Evolutionary conservation across 23 tunicate species (phyloP), one percentile per base, ranked within the genome.

Genomic region (Styela clava): DNA sequence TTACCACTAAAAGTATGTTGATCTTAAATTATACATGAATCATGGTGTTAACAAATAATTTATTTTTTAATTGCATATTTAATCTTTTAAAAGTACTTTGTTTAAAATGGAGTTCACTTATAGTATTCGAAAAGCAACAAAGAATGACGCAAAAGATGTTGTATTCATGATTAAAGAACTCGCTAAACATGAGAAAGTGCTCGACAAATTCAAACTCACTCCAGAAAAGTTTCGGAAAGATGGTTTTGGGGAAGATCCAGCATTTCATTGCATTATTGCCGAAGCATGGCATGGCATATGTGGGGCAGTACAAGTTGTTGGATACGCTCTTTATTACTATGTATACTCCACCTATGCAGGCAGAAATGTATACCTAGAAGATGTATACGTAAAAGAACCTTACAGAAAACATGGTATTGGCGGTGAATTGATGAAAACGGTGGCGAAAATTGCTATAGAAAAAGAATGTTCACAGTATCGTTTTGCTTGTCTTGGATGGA

Each of bases 321-420:
- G 87, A 30, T 91, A 86, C 61, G 77, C 91, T 32, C 3, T 91
- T 33, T 85, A 26, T 52, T 74, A 74, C 73, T 83, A 70, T 69
- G 33, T 69, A 25, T 91, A 86, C 72, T 86, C 90, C 2, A 83
- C 83, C 30, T 79, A 77, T 79, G 74, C 82, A 33, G 97, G 91
- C 1, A 74, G 65, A 30, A 83, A 62, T 30, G 85, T 89, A 31
- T 80, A 82, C 44, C 63, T 91, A 36, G 97, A 91, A 64, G 97
- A 91, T 73, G 7, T 91, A 22, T 86, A 36, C 31, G 87, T 91
- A 0, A 33, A 70, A 37, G 82, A 83, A 69, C 69, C n/a, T 31
- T 84, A 62, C 33, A 79, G 88, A 22, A 74, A 80, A 9, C 56
- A 72, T 18, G 84, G 87, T 18, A 79, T 89, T 24, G 94, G 85